Conservation (phyloP, 2,888 invertebrate species). For the Pheosia gnoma region DNA sequence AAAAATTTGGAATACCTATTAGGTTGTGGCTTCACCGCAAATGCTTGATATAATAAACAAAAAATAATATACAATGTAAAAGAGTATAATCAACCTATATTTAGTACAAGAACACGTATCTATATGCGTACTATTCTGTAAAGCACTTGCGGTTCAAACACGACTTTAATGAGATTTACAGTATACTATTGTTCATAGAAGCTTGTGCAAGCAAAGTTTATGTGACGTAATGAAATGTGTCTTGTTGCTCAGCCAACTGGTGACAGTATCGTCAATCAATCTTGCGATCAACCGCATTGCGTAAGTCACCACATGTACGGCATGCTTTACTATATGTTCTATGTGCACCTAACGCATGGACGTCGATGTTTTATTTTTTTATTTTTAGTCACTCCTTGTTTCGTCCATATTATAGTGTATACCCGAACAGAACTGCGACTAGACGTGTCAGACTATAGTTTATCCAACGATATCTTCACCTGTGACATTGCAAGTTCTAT, state of each 20-base stretch:
- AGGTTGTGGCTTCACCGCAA: constrained; percentile 40
- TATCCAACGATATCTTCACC: neutral
- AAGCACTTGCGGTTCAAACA: constrained; percentile 38
- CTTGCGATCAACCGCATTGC: constrained; percentile 96
- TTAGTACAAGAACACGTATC: too few species aligned
- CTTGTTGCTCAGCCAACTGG: constrained; percentile 92
- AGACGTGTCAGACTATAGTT: neutral
- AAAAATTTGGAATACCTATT: constrained; percentile 12
- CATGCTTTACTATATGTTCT: constrained; percentile 66
- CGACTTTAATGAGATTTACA: constrained; percentile 26
- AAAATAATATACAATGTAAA: neutral
- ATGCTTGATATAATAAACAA: constrained; percentile 12
- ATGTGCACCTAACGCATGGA: constrained; percentile 74
- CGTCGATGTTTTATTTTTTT: constrained; percentile 55
- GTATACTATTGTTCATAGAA: constrained; percentile 45
- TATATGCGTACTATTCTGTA: constrained; percentile 5
- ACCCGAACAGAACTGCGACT: constrained; percentile 1
- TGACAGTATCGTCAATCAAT: constrained; percentile 96
- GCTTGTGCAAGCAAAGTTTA: constrained; percentile 73
- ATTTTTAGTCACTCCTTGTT: constrained; percentile 43
- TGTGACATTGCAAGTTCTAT: neutral
- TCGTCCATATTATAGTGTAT: constrained; percentile 30
- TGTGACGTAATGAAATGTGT: constrained; percentile 80
- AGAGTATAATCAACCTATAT: too few species aligned
- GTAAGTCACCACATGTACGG: constrained; percentile 87